Conservation (phyloP, 2,888 invertebrate species). For the Plagodis dolabraria region DNA sequence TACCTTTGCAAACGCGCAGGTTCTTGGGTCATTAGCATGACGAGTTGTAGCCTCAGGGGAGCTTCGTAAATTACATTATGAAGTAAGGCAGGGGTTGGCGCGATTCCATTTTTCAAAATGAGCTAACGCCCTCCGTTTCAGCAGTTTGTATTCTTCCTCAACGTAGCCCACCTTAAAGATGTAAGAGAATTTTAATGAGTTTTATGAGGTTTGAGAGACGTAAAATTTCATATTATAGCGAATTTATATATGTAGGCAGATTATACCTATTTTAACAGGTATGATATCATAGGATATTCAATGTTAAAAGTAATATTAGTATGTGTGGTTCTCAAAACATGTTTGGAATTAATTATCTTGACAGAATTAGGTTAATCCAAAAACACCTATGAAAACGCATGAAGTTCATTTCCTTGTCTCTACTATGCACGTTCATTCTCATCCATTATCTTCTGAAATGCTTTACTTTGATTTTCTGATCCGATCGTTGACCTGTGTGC, state of each 20-base stretch:
- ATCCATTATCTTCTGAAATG: no score
- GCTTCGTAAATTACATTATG: constrained; percentile 18
- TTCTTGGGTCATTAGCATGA: constrained; percentile 23
- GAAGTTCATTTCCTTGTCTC: no score
- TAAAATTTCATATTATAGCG: not conserved
- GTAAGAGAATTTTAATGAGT: not conserved
- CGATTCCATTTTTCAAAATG: constrained; percentile 23
- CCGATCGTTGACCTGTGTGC: no score
- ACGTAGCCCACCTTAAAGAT: constrained; percentile 6
- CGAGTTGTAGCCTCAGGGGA: constrained; percentile 16
- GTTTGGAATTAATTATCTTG: no score
- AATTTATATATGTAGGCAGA: not conserved
- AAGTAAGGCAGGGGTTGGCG: constrained; percentile 18
- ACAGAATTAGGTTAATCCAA: no score
- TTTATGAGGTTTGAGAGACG: not conserved
- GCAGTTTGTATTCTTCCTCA: constrained; percentile 12
- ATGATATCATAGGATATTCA: no score
- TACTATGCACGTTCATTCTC: no score
- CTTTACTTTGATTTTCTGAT: no score
- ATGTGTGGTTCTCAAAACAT: no score
- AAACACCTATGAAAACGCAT: no score
- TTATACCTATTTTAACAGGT: no score
- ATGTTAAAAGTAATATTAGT: no score
- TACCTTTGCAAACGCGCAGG: constrained; percentile 11
- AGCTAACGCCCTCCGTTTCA: constrained; percentile 4